Percentiles rank a stretch among this genome's conserved stretches.
Conservation (phyloP, 1,140 invertebrate species). For the Druon quercuslanigerum region DNA sequence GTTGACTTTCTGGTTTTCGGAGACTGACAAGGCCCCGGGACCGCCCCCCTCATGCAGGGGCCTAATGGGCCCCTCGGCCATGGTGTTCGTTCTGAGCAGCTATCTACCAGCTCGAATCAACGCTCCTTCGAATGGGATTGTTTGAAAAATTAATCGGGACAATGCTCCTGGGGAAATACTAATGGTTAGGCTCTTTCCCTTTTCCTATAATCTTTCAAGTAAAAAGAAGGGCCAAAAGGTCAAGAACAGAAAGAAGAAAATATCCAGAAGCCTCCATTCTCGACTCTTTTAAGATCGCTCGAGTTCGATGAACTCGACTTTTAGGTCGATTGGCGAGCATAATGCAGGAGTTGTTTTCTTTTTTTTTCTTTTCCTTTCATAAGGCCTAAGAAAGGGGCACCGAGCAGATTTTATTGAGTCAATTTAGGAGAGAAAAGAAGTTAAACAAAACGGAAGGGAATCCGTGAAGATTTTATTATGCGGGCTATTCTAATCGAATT, state of each 20-base stretch:
- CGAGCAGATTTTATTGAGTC: neutral
- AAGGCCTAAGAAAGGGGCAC: neutral
- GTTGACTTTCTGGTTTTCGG: slow-evolving; percentile 76
- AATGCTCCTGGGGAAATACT: slow-evolving; percentile 37
- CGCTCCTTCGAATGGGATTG: slow-evolving; percentile 55
- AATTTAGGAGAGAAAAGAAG: too few relatives aligned
- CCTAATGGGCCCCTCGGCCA: slow-evolving; percentile 58
- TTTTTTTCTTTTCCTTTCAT: neutral
- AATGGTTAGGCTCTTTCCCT: slow-evolving; percentile 39
- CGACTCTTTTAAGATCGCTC: neutral
- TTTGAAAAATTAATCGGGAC: slow-evolving; percentile 72
- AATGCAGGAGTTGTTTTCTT: slow-evolving; percentile 5
- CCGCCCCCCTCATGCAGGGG: slow-evolving; percentile 57
- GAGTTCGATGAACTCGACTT: slow-evolving; percentile 7
- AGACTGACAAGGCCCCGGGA: slow-evolving; percentile 67
- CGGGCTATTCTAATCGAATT: too few relatives aligned
- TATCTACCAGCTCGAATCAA: slow-evolving; percentile 59
- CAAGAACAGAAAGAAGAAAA: neutral
- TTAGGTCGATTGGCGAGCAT: neutral
- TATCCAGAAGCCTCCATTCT: neutral
- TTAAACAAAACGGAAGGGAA: too few relatives aligned
- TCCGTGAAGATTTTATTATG: too few relatives aligned
- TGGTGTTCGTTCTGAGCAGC: slow-evolving; percentile 50
- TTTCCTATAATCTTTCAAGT: neutral
- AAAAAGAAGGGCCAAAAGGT: neutral